Percentiles rank a stretch among this genome's conserved stretches.
phyloP scores from a whole-genome alignment of 2,888 invertebrate genomes.

The Glyphotaelius pellucidus region DNA sequence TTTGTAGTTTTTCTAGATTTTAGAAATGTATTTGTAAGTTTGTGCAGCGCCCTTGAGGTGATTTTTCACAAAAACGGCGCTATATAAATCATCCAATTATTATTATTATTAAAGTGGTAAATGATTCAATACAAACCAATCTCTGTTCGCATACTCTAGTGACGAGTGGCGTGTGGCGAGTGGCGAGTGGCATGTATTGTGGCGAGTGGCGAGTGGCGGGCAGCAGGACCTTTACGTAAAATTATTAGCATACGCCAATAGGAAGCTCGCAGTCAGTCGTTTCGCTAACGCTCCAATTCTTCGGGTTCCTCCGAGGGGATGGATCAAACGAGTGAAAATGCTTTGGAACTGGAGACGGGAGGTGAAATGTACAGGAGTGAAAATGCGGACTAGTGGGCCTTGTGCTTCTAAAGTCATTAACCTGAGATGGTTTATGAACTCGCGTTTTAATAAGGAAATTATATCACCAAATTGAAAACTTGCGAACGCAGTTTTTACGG shows the following conservation, averaged over 20 bases:
- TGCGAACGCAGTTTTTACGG: background rate
- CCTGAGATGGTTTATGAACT: background rate
- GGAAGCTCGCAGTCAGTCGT: constrained; percentile 11
- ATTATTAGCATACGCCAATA: constrained; percentile 16
- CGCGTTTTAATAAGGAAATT: background rate
- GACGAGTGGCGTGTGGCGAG: background rate
- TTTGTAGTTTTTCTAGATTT: too few species aligned
- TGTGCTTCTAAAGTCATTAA: background rate
- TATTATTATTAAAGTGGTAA: background rate
- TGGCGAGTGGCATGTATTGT: background rate
- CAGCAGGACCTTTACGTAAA: background rate
- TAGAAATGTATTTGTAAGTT: too few species aligned
- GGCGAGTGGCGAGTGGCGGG: background rate
- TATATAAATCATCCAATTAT: too few species aligned
- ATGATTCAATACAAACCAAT: background rate
- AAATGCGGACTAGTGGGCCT: background rate
- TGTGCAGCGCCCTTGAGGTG: too few species aligned
- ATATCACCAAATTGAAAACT: background rate
- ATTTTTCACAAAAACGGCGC: too few species aligned
- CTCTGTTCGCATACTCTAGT: background rate
- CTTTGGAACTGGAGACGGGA: background rate
- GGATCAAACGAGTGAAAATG: background rate
- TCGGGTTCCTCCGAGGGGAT: constrained; percentile 1
- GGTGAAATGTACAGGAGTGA: too few species aligned
- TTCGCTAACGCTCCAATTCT: constrained; percentile 4